A percentile compares a stretch with the other conserved stretches of the same genome.
Conservation (phyloP, 2,888 invertebrate genomes). For the Odontomyia ornata region DNA sequence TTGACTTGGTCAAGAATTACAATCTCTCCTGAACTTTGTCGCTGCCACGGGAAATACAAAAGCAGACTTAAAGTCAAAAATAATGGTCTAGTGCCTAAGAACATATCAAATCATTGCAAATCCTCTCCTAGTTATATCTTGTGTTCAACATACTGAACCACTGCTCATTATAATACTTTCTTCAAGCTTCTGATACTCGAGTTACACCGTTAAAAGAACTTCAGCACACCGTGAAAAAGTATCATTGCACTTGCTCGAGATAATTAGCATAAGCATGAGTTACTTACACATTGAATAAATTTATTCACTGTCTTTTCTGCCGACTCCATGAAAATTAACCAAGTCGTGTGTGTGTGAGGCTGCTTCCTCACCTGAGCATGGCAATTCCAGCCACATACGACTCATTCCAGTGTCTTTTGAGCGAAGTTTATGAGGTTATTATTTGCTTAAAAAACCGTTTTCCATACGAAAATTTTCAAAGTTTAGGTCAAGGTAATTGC, state of each 20-base stretch:
- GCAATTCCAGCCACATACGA: no score
- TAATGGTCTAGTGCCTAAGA: no score
- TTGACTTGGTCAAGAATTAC: no score
- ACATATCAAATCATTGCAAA: no score
- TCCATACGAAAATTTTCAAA: slow-evolving; percentile 26
- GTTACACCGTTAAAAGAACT: slow-evolving; percentile 33
- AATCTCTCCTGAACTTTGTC: no score
- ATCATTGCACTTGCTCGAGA: slow-evolving; percentile 46
- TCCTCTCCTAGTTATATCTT: no score
- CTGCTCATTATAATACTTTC: background rate
- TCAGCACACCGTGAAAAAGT: slow-evolving; percentile 45
- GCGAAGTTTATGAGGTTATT: slow-evolving; percentile 21
- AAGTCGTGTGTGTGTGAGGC: background rate
- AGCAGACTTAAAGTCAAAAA: no score
- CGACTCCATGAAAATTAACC: background rate
- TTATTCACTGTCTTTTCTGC: background rate
- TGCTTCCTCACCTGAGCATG: background rate
- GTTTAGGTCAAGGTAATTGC: slow-evolving; percentile 45
- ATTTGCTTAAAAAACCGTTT: slow-evolving; percentile 21
- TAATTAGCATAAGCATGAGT: slow-evolving; percentile 47
- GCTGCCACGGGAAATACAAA: no score
- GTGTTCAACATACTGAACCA: background rate
- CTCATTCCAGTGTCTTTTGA: slow-evolving; percentile 12
- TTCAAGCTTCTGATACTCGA: background rate
- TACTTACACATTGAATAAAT: slow-evolving; percentile 28